A percentile compares a stretch with the other conserved stretches of the same genome.
Conservation (phyloP, 2,888 invertebrate genomes). For the Morpho achilles region DNA sequence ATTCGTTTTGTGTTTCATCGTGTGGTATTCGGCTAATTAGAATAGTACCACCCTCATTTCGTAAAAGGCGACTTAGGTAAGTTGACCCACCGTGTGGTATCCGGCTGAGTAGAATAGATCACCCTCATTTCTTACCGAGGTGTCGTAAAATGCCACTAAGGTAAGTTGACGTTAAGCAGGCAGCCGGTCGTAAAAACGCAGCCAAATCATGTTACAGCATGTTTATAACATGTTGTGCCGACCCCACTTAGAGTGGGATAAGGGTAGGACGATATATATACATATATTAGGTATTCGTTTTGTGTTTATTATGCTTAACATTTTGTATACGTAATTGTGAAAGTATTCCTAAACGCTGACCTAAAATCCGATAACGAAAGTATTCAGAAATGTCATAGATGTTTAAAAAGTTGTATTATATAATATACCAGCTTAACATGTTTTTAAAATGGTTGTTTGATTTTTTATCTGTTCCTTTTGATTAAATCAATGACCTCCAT, state of each 20-base stretch:
- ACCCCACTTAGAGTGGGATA: too few relatives aligned
- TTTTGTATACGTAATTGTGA: constrained; percentile 4
- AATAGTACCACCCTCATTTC: too few relatives aligned
- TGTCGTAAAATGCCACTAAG: too few relatives aligned
- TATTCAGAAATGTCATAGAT: constrained; percentile 5
- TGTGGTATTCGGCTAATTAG: not conserved
- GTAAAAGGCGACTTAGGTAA: too few relatives aligned
- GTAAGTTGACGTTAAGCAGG: too few relatives aligned
- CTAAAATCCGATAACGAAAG: constrained; percentile 3
- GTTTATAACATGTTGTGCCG: too few relatives aligned
- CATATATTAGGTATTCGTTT: not conserved
- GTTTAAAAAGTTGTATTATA: constrained; percentile 1
- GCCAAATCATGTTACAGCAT: too few relatives aligned
- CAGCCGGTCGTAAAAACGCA: too few relatives aligned
- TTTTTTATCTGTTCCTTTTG: not conserved
- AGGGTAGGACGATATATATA: too few relatives aligned
- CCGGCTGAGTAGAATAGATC: too few relatives aligned
- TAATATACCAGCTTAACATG: constrained; percentile 5
- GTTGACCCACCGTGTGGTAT: too few relatives aligned
- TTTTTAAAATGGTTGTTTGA: constrained; percentile 1
- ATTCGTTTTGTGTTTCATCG: not conserved
- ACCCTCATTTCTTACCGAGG: too few relatives aligned
- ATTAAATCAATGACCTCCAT: not conserved
- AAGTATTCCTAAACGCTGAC: constrained; percentile 6
- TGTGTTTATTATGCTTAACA: constrained; percentile 2